Conservation (phyloP, 2,888 invertebrate genomes). For the Ophraella communa region DNA sequence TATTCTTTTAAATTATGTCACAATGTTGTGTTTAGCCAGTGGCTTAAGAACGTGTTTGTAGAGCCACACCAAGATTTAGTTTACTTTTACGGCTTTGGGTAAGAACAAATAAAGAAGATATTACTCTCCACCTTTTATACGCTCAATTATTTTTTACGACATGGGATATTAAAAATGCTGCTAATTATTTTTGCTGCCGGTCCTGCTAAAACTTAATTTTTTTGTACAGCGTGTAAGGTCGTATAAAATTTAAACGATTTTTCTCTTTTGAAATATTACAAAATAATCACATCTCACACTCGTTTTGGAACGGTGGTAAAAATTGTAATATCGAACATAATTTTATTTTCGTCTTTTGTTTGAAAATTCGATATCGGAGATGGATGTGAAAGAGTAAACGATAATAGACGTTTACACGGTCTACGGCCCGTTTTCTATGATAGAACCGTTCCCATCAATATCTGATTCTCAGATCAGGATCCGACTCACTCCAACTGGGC, state of each 20-base stretch:
- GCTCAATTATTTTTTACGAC: too few relatives aligned
- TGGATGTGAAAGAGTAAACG: constrained; percentile 13
- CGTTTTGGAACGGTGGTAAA: constrained; percentile 6
- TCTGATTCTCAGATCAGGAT: neutral
- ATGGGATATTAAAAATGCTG: too few relatives aligned
- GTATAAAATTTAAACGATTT: constrained; percentile 9
- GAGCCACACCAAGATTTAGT: too few relatives aligned
- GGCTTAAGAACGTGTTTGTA: too few relatives aligned
- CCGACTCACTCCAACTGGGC: neutral
- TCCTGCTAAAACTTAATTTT: too few relatives aligned
- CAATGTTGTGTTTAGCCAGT: too few relatives aligned
- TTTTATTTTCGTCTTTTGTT: constrained; percentile 20
- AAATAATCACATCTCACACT: constrained; percentile 3
- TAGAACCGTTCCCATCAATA: constrained; percentile 1
- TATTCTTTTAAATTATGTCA: too few relatives aligned
- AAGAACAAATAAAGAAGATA: too few relatives aligned
- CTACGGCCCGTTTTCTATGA: constrained; percentile 9
- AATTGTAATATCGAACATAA: constrained; percentile 33
- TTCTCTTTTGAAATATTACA: constrained; percentile 3
- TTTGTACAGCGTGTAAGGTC: too few relatives aligned
- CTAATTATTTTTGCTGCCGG: too few relatives aligned
- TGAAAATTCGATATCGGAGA: constrained; percentile 22
- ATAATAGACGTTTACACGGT: constrained; percentile 24
- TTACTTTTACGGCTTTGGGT: too few relatives aligned
- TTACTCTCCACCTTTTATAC: too few relatives aligned